Evolutionary conservation across 2,797 vertebrate genomes (phyloP), one percentile per base, ranked within the genome.

Genomic region (Carduelis carduelis): DNA sequence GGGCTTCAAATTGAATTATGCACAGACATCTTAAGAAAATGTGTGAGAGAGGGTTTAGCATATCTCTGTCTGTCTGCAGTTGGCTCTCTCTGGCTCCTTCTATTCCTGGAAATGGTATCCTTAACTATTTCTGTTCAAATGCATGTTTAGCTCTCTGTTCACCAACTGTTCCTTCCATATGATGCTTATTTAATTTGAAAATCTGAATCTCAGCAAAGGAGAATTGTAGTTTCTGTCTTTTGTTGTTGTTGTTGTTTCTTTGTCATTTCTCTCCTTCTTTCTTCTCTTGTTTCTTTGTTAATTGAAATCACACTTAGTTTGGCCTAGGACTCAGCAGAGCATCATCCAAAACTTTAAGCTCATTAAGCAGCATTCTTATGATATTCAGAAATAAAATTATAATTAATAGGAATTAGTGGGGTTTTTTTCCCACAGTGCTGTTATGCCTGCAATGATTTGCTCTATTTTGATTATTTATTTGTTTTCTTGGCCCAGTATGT

Each of bases 1-100:
- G 70, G 90, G 66, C 93, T 97, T 97, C 92, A 94, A 85, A 94
- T 69, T 92, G 95, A 97, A 90, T 96, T 96, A 93, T 97, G 95
- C 81, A 55, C 89, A 87, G 89, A 89, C 70, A 90, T 96, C 89
- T 92, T 96, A 90, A 93, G 86, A 92, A 95, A 91, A 97, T 8
- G 92, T 92, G 91, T 76, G 94, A 95, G 95, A 90, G 94, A 85
- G 82, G 90, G 69, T 53, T 87, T 91, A 95, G 86, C 78, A 17
- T 77, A 83, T 94, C 91, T 95, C 37, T 84, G 65, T 68, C 89
- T 95, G 93, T 87, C 95, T 87, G 92, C 92, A 66, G 84, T 76
- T 91, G 57, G 27, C 65, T 94, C 74, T 76, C 57, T 66, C 71
- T 75, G 85, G 79, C 87, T 88, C 56, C 74, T 76, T 70, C 86